Conservation (phyloP, 2,113 vertebrate species). For the Macquaria australasica region DNA sequence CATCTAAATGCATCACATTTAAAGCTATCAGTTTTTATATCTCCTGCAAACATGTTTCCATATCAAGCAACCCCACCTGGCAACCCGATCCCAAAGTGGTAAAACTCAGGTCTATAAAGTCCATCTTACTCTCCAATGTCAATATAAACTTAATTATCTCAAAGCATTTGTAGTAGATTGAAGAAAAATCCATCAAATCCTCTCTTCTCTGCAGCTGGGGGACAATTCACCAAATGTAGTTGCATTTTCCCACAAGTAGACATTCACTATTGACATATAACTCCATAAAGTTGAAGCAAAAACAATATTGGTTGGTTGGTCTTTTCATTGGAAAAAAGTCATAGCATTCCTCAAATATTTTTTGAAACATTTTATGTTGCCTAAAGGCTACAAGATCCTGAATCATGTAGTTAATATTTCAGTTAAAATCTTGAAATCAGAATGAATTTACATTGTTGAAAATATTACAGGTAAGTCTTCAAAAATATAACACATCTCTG, state of each 20-base stretch:
- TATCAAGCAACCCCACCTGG: neutral
- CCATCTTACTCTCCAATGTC: neutral
- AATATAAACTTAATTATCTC: neutral
- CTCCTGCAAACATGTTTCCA: constrained; percentile 9
- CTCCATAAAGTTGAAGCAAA: constrained; percentile 6
- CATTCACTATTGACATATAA: neutral
- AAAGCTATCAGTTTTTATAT: neutral
- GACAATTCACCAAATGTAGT: neutral
- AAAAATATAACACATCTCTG: neutral
- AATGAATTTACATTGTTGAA: constrained; percentile 4
- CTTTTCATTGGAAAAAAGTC: neutral
- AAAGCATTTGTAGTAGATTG: constrained; percentile 28
- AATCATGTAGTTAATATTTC: neutral
- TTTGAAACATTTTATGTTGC: neutral
- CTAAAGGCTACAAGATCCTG: neutral
- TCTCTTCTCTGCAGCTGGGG: neutral
- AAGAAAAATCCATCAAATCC: neutral
- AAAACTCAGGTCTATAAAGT: constrained; percentile 13
- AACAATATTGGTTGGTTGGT: neutral
- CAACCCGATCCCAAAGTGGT: neutral
- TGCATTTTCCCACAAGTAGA: neutral
- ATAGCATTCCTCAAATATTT: neutral
- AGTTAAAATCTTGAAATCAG: constrained; percentile 26
- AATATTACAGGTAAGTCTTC: neutral
- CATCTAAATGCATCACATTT: constrained; percentile 15